A percentile compares a stretch with the other conserved stretches of the same genome.
Evolutionary conservation across 1,140 invertebrate genomes (phyloP).

Genomic region (Hyles vespertilio): DNA sequence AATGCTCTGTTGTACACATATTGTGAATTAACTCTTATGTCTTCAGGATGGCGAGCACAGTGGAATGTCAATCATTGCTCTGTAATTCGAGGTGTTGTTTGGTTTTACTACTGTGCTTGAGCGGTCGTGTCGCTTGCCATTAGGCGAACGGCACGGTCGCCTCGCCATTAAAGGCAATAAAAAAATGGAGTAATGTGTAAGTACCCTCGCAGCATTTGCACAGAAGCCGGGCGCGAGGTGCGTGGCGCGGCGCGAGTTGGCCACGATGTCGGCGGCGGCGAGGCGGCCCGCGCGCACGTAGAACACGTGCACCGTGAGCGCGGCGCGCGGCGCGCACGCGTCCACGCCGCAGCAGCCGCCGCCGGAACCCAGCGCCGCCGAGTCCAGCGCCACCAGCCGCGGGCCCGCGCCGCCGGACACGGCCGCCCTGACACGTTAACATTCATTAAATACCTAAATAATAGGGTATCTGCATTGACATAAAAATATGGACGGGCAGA

Average conservation of each 20-base stretch:
- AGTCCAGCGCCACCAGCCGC: constrained; percentile 88
- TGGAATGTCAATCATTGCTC: too few relatives aligned
- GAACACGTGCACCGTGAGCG: constrained; percentile 96
- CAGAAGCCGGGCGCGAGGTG: constrained; percentile 42
- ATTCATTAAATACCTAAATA: too few relatives aligned
- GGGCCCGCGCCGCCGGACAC: constrained; percentile 50
- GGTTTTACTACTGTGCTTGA: too few relatives aligned
- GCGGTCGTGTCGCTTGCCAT: too few relatives aligned
- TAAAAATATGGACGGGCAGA: too few relatives aligned
- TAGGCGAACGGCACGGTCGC: too few relatives aligned
- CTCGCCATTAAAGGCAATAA: too few relatives aligned
- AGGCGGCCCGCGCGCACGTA: constrained; percentile 93
- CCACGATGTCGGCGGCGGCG: constrained; percentile 85
- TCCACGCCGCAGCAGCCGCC: constrained; percentile 88
- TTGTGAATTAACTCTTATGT: too few relatives aligned
- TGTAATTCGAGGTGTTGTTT: too few relatives aligned
- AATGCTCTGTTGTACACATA: too few relatives aligned
- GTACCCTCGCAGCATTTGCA: constrained; percentile 63
- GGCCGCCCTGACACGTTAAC: background rate
- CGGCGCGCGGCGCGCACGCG: constrained; percentile 87
- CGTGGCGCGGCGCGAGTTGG: constrained; percentile 76
- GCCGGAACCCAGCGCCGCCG: constrained; percentile 83
- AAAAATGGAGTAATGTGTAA: constrained; percentile 2
- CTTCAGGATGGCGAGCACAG: too few relatives aligned
- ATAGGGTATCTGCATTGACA: too few relatives aligned